Conservation (phyloP, 2,888 invertebrate species). For the Ophioninae sp. region DNA sequence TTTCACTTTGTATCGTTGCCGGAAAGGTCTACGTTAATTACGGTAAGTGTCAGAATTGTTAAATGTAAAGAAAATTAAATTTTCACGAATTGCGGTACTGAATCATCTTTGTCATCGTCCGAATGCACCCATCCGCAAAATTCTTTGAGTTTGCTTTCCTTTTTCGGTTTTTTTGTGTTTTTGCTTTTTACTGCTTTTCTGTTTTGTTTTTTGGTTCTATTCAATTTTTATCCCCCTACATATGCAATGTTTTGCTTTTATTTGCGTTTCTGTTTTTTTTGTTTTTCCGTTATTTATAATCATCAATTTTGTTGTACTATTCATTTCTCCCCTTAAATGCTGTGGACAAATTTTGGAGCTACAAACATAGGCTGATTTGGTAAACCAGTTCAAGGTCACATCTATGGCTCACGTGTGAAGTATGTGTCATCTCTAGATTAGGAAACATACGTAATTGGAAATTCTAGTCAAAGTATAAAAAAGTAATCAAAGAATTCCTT, state of each 20-base stretch:
- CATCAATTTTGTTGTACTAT: background rate
- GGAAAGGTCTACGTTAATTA: constrained; percentile 72
- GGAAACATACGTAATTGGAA: background rate
- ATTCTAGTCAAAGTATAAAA: background rate
- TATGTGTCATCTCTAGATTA: constrained; percentile 14
- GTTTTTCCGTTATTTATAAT: background rate
- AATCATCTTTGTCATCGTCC: background rate
- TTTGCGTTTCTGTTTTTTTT: constrained; percentile 2
- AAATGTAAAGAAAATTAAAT: background rate
- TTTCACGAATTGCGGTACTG: background rate
- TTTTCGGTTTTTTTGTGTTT: background rate
- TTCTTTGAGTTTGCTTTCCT: background rate
- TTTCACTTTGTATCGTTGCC: constrained; percentile 70
- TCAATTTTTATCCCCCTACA: background rate
- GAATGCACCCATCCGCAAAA: background rate
- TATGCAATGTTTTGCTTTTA: background rate
- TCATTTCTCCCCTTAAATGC: background rate
- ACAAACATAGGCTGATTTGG: background rate
- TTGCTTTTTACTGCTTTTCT: background rate
- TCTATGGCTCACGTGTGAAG: constrained; percentile 11
- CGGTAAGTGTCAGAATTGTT: constrained; percentile 65
- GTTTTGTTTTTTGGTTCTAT: background rate
- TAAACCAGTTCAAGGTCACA: constrained; percentile 10
- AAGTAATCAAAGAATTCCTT: background rate
- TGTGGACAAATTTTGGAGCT: background rate